Percentiles rank a stretch among this genome's conserved stretches.
phyloP scores from a whole-genome alignment of 2,113 vertebrate species.

The Pandion haliaetus region DNA sequence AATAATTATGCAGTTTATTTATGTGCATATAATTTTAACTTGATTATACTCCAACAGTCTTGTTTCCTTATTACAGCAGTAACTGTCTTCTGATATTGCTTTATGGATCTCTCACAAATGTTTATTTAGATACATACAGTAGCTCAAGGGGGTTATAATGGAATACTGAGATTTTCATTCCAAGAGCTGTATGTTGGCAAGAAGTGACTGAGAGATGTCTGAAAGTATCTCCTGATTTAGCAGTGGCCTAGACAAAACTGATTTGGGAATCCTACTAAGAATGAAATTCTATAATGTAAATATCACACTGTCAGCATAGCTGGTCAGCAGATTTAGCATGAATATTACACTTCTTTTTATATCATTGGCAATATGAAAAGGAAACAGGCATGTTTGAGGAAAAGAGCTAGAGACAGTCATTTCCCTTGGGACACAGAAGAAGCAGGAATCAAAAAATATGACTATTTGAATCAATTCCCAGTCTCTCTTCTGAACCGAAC shows the following conservation, averaged over 20 bases:
- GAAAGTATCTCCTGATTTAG: neutral
- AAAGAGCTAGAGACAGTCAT: neutral
- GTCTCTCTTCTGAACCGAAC: neutral
- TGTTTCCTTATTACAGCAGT: neutral
- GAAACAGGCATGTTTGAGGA: neutral
- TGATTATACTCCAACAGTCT: neutral
- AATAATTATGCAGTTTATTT: neutral
- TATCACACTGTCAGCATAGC: neutral
- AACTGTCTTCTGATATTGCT: neutral
- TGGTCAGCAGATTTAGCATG: neutral
- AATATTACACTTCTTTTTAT: neutral
- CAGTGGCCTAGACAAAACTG: neutral
- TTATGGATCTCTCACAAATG: neutral
- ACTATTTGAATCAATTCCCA: neutral
- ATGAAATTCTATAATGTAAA: neutral
- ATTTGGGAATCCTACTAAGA: neutral
- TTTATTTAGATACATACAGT: neutral
- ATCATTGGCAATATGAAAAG: neutral
- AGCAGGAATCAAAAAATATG: neutral
- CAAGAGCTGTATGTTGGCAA: neutral
- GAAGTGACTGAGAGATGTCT: neutral
- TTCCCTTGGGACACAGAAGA: neutral
- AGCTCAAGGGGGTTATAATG: neutral
- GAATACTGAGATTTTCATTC: neutral
- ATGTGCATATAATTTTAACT: neutral